Base-by-base conservation (phyloP, 1,140 invertebrate species). In the Nasonia vitripennis region DNA sequence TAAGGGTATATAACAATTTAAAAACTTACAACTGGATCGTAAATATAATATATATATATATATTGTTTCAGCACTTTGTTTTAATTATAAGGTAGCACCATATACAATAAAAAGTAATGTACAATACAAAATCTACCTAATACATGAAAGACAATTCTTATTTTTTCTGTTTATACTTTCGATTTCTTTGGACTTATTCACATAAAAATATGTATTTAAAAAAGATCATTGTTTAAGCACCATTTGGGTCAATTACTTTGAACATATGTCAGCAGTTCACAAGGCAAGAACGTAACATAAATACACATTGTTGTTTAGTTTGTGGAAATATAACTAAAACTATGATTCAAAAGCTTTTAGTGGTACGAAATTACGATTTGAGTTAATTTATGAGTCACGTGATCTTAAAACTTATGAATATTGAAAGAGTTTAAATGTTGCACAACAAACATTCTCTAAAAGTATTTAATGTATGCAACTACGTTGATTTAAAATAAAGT, bases 111-210 rank as follows among this genome's bases (percentile, higher is more conserved):
- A 62, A 55, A 62, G 7, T 20, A n/a, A 20, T 20, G 1, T 20
- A 62, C 14, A 62, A 62, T 62, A 62, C 17, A 62, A 62, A 62
- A 62, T 62, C 20, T 62, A 62, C 20, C 17, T 62, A 20, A 62
- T 62, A 62, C 55, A 62, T 62, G 55, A 62, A 62, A 20, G 20
- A 62, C 55, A 7, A 62, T 62, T 62, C 17, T 62, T 62, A 74
- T 45, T 14, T 75, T 20, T 41, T 37, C 34, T 75, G 17, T 41
- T 75, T 74, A 74, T 82, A 82, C 70, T 55, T 81, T 81, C 79
- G n/a, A 51, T 74, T 73, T 82, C 80, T 82, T 82, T 82, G 80
- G 80, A 82, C 45, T n/a, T 37, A 20, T 74, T 82, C 34, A 34
- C 31, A 55, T 71, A 17, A 71, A 71, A 41, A 45, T 71, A 37